Evolutionary conservation across 2,888 invertebrate species (phyloP), one percentile per base, ranked within the genome.

Genomic region (Electrophaes corylata): DNA sequence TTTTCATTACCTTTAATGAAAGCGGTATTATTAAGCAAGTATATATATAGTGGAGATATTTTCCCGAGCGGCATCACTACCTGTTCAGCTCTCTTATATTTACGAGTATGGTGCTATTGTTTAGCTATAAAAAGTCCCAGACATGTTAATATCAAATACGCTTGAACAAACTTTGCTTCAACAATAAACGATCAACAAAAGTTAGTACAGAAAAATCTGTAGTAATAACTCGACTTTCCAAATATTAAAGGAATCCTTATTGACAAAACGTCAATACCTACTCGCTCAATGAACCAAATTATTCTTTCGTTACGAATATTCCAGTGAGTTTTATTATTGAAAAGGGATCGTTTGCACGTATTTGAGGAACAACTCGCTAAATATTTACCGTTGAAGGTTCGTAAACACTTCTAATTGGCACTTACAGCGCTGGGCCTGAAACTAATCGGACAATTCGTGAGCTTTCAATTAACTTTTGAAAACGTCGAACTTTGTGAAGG

Each of bases 321-420:
- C 43, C 40, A 48, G 55, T 53, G 49, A 43, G 48, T 41, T 62
- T 70, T 72, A 67, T 71, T 71, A 65, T 60, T 62, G 43, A 60
- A 60, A 67, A 62, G 53, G 61, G 52, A 44, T 48, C 68, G 66
- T 71, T 74, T 64, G 56, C 70, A 66, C 68, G 59, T 62, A 70
- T 64, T 69, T 67, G 62, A 59, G 53, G 54, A 67, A 60, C 64
- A 64, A 59, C 55, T 49, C 41, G 29, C 70, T 70, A 71, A 79
- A 78, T 78, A 69, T 72, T 75, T 67, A 64, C 71, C 55, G 62
- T 64, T 49, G 64, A 71, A 58, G 69, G 60, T 73, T 57, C 57
- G 71, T 71, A 76, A 79, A 78, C 72, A 72, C 60, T 51, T 64
- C 70, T 79, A 80, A 82, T 80, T 80, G 78, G 70, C 72, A 73